Conservation (phyloP, 2,888 invertebrate species). For the Leptinotarsa rubiginosa region DNA sequence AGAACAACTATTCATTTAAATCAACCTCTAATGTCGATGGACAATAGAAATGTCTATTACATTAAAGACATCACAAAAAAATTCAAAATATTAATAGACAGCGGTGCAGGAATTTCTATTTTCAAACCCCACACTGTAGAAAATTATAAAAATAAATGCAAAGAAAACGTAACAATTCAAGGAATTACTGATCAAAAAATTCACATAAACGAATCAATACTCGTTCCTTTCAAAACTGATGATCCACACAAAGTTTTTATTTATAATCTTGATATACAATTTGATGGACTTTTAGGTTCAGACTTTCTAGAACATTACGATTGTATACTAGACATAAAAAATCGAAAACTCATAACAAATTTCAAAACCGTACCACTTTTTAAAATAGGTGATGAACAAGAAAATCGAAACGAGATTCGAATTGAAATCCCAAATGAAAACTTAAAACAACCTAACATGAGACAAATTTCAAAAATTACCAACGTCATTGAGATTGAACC, state of each 20-base stretch:
- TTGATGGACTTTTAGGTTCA: neutral
- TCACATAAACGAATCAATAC: conserved; percentile 27
- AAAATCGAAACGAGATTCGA: too few relatives aligned
- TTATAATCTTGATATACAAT: neutral
- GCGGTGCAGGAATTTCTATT: conserved; percentile 34
- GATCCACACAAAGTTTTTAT: conserved; percentile 3
- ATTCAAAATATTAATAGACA: conserved; percentile 28
- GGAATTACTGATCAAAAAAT: conserved; percentile 33
- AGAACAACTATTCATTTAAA: conserved; percentile 5
- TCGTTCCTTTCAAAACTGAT: conserved; percentile 29
- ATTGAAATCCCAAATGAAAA: too few relatives aligned
- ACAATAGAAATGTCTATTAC: neutral
- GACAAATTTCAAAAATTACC: too few relatives aligned
- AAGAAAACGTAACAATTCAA: conserved; percentile 29
- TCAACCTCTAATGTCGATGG: neutral
- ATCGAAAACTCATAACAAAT: neutral
- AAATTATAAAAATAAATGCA: conserved; percentile 23
- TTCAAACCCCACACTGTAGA: conserved; percentile 25
- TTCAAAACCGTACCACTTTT: neutral
- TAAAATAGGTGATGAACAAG: too few relatives aligned
- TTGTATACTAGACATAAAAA: neutral
- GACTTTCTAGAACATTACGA: neutral
- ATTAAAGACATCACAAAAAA: neutral
- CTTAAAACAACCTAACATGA: too few relatives aligned
- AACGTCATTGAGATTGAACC: too few relatives aligned